A percentile compares a stretch with the other conserved stretches of the same genome.
phyloP scores from a whole-genome alignment of 2,797 vertebrate genomes.

The Chelon labrosus region DNA sequence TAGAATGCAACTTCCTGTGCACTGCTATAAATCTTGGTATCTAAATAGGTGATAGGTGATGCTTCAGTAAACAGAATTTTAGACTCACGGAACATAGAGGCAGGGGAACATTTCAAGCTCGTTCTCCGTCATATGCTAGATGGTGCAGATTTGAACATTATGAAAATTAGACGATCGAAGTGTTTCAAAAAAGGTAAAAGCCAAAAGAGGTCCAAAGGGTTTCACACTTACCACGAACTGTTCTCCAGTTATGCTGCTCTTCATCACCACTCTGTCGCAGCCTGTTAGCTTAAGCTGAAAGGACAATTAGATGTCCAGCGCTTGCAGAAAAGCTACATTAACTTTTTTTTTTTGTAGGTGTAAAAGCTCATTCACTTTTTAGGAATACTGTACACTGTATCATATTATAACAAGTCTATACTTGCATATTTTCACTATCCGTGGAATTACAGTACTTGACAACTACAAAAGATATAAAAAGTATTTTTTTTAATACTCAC shows the following conservation, averaged over 20 bases:
- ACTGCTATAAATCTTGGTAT: no score
- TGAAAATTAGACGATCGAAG: not conserved
- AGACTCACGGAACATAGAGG: slow-evolving; percentile 63
- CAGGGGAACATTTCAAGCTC: slow-evolving; percentile 67
- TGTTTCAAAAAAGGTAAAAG: slow-evolving; percentile 4
- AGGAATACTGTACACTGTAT: no score
- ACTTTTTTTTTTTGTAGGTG: no score
- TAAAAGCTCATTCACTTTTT: no score
- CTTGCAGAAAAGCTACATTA: no score
- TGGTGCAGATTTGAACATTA: not conserved
- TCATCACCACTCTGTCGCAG: slow-evolving; percentile 65
- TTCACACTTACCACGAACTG: slow-evolving; percentile 61
- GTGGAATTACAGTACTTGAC: not conserved
- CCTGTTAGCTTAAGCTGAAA: slow-evolving; percentile 59
- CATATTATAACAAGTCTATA: no score
- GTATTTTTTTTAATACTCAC: slow-evolving; percentile 34
- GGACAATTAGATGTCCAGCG: not conserved
- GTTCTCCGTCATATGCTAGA: slow-evolving; percentile 57
- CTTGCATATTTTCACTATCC: no score
- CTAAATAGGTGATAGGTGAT: not conserved
- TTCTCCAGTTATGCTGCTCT: slow-evolving; percentile 49
- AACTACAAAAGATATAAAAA: not conserved
- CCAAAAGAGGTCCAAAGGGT: not conserved
- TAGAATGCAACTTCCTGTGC: no score
- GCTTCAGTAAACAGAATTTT: not conserved